A percentile compares a stretch with the other conserved stretches of the same genome.
phyloP scores from a whole-genome alignment of 2,888 invertebrate genomes.

The Megalurothrips usitatus region DNA sequence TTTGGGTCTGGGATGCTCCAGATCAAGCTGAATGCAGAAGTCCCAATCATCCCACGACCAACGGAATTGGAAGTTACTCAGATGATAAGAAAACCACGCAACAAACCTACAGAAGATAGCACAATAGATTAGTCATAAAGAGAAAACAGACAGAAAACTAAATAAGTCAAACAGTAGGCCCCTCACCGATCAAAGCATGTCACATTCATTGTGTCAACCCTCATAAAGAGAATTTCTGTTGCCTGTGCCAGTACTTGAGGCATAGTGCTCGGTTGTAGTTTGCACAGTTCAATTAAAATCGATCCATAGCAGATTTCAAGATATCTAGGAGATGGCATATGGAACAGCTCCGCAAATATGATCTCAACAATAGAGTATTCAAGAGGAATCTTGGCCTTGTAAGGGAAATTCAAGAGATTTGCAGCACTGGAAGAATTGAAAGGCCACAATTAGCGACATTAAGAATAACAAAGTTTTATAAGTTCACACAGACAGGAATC shows the following conservation, averaged over 20 bases:
- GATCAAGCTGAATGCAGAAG: slow-evolving; percentile 73
- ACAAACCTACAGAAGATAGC: slow-evolving; percentile 67
- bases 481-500: slow-evolving; percentile 3
- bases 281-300: slow-evolving; percentile 92
- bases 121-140: slow-evolving; percentile 21
- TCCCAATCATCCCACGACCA: slow-evolving; percentile 99
- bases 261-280: slow-evolving; percentile 93
- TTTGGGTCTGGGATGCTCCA: slow-evolving; percentile 87
- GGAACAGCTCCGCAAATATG: slow-evolving; percentile 89
- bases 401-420: slow-evolving; percentile 84
- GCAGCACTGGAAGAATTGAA: slow-evolving; percentile 60
- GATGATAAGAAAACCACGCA: slow-evolving; percentile 96
- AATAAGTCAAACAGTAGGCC: slow-evolving; percentile 18
- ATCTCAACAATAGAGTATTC: slow-evolving; percentile 98
- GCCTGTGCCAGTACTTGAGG: slow-evolving; percentile 97
- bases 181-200: slow-evolving; percentile 84
- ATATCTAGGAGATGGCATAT: slow-evolving; percentile 83
- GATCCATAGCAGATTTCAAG: slow-evolving; percentile 92
- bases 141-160: slow-evolving; percentile 11
- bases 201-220: slow-evolving; percentile 95
- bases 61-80: slow-evolving; percentile 98
- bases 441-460: neutral
- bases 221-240: slow-evolving; percentile 91
- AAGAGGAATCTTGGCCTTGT: slow-evolving; percentile 88
- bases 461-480: slow-evolving; percentile 2